Percentiles rank a stretch among this genome's conserved stretches.
phyloP scores from a whole-genome alignment of 2,797 vertebrate species.

The Hoplostethus atlanticus region DNA sequence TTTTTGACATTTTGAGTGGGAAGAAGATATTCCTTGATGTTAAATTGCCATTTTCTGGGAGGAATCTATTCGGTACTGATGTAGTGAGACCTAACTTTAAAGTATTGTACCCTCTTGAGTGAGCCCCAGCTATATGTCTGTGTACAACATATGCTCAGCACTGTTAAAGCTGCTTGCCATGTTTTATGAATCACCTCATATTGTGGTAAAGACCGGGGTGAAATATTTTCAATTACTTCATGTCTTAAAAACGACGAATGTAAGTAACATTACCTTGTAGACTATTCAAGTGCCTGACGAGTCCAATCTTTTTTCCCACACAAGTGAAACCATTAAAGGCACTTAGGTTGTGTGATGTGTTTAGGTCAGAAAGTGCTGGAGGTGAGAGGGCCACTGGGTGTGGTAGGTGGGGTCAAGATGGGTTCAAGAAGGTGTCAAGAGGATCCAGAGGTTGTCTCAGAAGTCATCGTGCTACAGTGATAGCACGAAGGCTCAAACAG shows the following conservation, averaged over 20 bases:
- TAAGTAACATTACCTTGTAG: background rate
- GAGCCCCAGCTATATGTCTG: background rate
- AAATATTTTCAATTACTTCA: background rate
- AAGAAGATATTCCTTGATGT: background rate
- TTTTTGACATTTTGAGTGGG: too few relatives aligned
- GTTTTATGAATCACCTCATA: background rate
- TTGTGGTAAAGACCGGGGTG: too few relatives aligned
- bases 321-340: background rate
- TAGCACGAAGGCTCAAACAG: conserved; percentile 22
- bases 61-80: background rate
- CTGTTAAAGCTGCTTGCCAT: background rate
- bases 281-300: background rate
- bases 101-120: background rate
- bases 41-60: background rate
- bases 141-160: conserved; percentile 1
- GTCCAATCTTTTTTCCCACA: conserved; percentile 3
- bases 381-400: background rate
- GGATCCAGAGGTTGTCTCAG: background rate
- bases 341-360: background rate
- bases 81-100: too few relatives aligned
- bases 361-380: background rate
- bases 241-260: background rate
- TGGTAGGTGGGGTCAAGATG: conserved; percentile 7
- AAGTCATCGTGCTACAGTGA: background rate
- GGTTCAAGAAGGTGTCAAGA: background rate